Evolutionary conservation across 2,888 invertebrate species (phyloP).

Genomic region (Charanyca ferruginea): DNA sequence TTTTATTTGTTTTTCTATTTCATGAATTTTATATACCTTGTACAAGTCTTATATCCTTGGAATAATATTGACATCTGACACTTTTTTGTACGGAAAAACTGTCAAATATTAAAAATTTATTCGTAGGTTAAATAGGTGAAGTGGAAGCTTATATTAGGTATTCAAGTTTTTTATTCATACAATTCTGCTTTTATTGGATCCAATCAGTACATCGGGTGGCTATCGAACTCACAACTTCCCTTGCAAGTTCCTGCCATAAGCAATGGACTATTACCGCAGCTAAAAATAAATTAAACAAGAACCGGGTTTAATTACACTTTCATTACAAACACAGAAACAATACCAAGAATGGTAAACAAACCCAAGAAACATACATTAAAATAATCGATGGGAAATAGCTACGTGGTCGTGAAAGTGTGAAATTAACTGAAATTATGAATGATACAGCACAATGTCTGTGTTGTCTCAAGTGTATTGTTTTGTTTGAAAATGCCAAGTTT

Average conservation of each 20-base stretch:
- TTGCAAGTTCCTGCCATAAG: neutral
- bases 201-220: neutral
- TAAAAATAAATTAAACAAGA: slow-evolving; percentile 5
- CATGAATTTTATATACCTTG: no score
- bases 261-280: neutral
- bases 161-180: no score
- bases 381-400: slow-evolving; percentile 57
- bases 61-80: no score
- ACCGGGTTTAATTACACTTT: slow-evolving; percentile 19
- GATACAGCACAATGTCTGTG: neutral
- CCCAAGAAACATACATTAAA: slow-evolving; percentile 29
- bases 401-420: slow-evolving; percentile 45
- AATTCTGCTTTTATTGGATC: no score
- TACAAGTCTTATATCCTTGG: no score
- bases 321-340: slow-evolving; percentile 26
- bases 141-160: no score
- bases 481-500: no score
- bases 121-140: no score
- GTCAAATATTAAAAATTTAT: no score
- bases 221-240: neutral
- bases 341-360: slow-evolving; percentile 34
- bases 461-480: no score
- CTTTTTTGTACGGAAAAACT: no score
- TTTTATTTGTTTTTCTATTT: neutral
- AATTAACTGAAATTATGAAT: slow-evolving; percentile 57